phyloP scores from a whole-genome alignment of 2,113 vertebrate species.

The Alces alces region DNA sequence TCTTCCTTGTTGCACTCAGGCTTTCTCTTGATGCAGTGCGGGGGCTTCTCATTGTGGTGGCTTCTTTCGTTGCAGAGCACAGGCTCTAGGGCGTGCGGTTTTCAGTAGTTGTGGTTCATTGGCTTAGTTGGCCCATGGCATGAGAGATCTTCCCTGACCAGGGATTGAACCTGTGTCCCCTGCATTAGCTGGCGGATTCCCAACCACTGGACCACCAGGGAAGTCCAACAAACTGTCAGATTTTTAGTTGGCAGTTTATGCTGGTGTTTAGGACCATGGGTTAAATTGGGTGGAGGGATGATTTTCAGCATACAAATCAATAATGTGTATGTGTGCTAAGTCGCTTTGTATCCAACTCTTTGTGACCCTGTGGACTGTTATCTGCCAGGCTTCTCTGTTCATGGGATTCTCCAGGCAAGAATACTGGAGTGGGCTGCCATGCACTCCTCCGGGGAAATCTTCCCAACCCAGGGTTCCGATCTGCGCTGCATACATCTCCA shows the following conservation, averaged over 20 bases:
- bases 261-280: not conserved
- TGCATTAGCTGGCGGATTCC: not conserved
- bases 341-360: not conserved
- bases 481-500: not conserved
- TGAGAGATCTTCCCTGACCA: not conserved
- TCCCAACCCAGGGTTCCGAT: not conserved
- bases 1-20: not conserved
- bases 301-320: not conserved
- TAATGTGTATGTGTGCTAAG: not conserved
- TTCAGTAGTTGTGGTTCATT: not conserved
- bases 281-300: not conserved
- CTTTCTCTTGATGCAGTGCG: not conserved
- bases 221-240: not conserved
- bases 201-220: not conserved
- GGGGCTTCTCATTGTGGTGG: not conserved
- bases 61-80: not conserved
- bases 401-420: not conserved
- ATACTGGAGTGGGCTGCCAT: not conserved
- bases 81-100: not conserved
- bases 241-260: not conserved
- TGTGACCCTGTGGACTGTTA: not conserved
- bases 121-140: not conserved
- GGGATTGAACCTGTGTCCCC: not conserved
- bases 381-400: not conserved
- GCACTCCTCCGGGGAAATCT: not conserved